These are phyloP conservation scores for Lycocorax pyrrhopterus DNA, from an alignment of 2,113 vertebrate genomes.

Conservation along the genomic window DNA sequence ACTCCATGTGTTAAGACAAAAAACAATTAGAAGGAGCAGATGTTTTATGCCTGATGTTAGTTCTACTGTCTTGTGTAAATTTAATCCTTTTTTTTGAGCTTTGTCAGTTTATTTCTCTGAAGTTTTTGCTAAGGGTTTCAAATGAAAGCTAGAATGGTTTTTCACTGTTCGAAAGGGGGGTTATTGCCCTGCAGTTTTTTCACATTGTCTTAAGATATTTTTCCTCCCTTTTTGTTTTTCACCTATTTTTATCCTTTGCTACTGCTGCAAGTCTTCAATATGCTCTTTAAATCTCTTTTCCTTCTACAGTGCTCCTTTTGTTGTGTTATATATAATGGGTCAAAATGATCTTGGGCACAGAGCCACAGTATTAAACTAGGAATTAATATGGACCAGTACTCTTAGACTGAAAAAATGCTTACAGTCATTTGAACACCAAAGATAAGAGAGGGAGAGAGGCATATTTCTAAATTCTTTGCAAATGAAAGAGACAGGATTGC, in stretches of 20 bases:
- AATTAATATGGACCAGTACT: neutral
- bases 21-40: neutral
- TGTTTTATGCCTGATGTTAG: neutral
- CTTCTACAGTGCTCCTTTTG: neutral
- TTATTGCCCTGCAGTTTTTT: neutral
- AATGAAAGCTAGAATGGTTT: neutral
- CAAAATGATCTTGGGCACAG: neutral
- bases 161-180: neutral
- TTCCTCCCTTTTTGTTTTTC: constrained; percentile 1
- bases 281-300: constrained; percentile 20
- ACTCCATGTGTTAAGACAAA: neutral
- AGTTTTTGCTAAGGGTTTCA: neutral
- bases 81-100: neutral
- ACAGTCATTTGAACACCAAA: constrained; percentile 41
- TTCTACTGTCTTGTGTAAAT: neutral
- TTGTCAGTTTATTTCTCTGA: neutral
- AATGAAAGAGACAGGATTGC: constrained; percentile 26
- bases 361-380: neutral
- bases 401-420: constrained; percentile 23
- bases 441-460: neutral
- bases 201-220: neutral
- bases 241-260: constrained; percentile 10
- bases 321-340: neutral
- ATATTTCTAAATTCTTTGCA: constrained; percentile 53
- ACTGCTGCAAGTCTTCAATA: neutral